Percentiles rank a stretch among this genome's conserved stretches.
These are phyloP conservation scores for Stegastes partitus DNA, from an alignment of 2,113 vertebrate species.

Conservation along the genomic window DNA sequence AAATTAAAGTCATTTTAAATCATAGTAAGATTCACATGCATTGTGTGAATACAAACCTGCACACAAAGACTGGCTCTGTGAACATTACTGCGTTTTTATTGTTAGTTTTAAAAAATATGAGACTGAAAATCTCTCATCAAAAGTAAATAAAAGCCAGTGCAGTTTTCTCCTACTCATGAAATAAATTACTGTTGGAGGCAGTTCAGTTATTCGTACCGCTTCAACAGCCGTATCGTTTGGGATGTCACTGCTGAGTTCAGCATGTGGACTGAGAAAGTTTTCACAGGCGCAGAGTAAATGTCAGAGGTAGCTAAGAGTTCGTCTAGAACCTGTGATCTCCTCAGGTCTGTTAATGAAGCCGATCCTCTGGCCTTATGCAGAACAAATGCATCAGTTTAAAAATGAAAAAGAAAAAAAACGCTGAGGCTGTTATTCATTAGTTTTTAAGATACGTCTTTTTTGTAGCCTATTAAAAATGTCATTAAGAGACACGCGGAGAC, in stretches of 20 bases:
- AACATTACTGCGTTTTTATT: no score
- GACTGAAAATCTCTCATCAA: no score
- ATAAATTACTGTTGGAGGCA: neutral
- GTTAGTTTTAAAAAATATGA: no score
- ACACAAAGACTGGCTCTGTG: no score
- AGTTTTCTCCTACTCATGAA: neutral
- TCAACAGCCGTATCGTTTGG: conserved; percentile 6
- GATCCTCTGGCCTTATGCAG: conserved; percentile 13
- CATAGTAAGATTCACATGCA: no score
- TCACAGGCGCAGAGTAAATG: conserved; percentile 35
- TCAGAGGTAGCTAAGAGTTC: conserved; percentile 38
- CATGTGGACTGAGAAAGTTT: neutral
- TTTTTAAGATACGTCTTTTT: neutral
- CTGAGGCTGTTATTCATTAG: neutral
- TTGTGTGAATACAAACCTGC: no score
- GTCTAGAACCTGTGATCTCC: conserved; percentile 24
- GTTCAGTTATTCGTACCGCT: neutral
- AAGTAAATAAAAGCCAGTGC: no score
- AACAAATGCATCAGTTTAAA: conserved; percentile 26
- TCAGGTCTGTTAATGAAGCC: conserved; percentile 32
- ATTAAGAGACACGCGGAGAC: conserved; percentile 23
- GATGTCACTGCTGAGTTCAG: neutral
- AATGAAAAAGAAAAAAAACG: neutral
- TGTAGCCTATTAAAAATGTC: conserved; percentile 11
- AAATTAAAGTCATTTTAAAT: no score